A percentile compares a stretch with the other conserved stretches of the same genome.
Evolutionary conservation across 2,888 invertebrate genomes (phyloP).

Genomic region (Dioctria rufipes): DNA sequence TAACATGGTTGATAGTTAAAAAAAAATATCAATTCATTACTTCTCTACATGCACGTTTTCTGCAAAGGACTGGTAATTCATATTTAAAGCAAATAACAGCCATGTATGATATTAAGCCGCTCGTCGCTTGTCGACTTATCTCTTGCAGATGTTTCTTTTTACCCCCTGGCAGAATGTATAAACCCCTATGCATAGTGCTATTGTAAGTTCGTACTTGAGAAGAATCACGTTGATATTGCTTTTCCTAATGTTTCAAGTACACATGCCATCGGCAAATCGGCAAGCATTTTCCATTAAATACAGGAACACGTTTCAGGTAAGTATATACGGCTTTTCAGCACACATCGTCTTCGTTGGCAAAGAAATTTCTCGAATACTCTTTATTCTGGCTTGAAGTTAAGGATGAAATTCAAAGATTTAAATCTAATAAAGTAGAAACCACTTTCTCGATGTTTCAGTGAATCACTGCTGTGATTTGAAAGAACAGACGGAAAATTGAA

Average conservation of each 20-base stretch:
- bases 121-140: background rate
- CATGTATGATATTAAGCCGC: background rate
- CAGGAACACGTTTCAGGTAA: slow-evolving; percentile 23
- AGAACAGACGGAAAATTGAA: background rate
- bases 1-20: too few species aligned
- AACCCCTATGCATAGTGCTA: background rate
- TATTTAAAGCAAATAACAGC: background rate
- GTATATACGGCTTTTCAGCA: background rate
- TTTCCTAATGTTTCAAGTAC: slow-evolving; percentile 29
- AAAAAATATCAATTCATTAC: too few species aligned
- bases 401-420: slow-evolving; percentile 1
- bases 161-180: slow-evolving; percentile 9
- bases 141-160: slow-evolving; percentile 25
- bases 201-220: background rate
- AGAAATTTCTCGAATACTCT: slow-evolving; percentile 2
- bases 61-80: too few species aligned
- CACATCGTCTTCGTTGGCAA: background rate
- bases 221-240: slow-evolving; percentile 26
- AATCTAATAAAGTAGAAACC: slow-evolving; percentile 9
- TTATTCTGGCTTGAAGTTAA: slow-evolving; percentile 2
- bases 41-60: too few species aligned
- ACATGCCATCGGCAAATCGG: slow-evolving; percentile 20
- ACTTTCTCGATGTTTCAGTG: slow-evolving; percentile 1
- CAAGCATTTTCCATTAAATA: slow-evolving; percentile 37
- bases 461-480: background rate